phyloP scores from a whole-genome alignment of 1,140 invertebrate species.

The Formica exsecta region DNA sequence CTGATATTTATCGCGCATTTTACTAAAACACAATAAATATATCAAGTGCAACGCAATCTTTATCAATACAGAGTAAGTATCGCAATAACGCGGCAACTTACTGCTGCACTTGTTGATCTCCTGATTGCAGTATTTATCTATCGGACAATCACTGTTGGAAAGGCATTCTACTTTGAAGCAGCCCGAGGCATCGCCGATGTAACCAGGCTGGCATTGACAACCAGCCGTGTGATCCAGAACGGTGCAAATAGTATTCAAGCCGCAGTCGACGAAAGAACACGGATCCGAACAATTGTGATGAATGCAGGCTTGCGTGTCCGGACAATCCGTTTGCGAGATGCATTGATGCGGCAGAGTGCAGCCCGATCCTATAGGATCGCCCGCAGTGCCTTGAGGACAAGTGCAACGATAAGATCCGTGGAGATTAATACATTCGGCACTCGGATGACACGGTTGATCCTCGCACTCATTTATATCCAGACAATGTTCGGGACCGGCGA shows the following conservation, averaged over 20 bases:
- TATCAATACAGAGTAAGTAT: background rate
- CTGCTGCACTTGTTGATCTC: conserved; percentile 92
- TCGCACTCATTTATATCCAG: conserved; percentile 93
- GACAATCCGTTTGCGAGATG: conserved; percentile 89
- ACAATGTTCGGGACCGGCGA: conserved; percentile 90
- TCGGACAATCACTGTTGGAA: conserved; percentile 91
- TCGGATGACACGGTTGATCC: conserved; percentile 92
- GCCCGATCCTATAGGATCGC: conserved; percentile 92
- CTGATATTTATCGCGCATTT: background rate
- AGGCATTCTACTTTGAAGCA: conserved; percentile 95
- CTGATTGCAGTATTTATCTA: conserved; percentile 91
- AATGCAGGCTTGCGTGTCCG: conserved; percentile 91
- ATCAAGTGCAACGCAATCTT: background rate
- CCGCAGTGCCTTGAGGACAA: conserved; percentile 92
- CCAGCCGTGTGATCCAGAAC: conserved; percentile 90
- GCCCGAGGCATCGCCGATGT: conserved; percentile 93
- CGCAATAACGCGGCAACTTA: conserved; percentile 80
- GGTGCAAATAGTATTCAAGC: conserved; percentile 91
- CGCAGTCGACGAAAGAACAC: conserved; percentile 90
- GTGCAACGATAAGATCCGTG: conserved; percentile 93
- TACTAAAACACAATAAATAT: background rate
- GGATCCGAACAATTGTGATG: conserved; percentile 92
- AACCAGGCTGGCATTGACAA: conserved; percentile 92
- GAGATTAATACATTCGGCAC: conserved; percentile 92
- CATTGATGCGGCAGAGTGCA: conserved; percentile 92